A percentile compares a stretch with the other conserved stretches of the same genome.
Conservation (phyloP, 2,113 vertebrate species). For the Oriolus oriolus region DNA sequence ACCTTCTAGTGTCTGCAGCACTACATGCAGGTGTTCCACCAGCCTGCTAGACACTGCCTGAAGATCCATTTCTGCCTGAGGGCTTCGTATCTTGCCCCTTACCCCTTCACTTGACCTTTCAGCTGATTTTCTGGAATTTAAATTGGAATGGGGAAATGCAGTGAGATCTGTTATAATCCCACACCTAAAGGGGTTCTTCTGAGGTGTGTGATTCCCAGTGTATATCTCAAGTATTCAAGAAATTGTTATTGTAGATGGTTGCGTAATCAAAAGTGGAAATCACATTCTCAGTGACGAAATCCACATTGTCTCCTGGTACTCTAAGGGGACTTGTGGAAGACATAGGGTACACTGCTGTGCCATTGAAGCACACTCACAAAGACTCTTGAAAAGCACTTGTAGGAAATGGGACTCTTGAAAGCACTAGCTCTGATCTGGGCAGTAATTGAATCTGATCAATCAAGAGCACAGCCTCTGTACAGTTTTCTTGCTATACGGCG, state of each 20-base stretch:
- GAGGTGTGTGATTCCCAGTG: background rate
- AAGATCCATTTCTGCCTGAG: background rate
- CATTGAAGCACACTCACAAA: background rate
- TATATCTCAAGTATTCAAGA: background rate
- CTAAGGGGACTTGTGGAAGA: background rate
- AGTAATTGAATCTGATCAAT: background rate
- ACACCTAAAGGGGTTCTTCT: background rate
- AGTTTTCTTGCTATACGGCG: background rate
- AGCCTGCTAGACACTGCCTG: background rate
- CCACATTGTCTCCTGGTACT: background rate
- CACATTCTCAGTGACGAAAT: background rate
- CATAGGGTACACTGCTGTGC: background rate
- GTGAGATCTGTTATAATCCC: background rate
- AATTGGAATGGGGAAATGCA: background rate
- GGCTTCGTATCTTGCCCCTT: background rate
- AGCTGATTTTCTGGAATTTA: background rate
- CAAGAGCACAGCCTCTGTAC: background rate
- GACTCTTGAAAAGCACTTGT: background rate
- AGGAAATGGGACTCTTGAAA: background rate
- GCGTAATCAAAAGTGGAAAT: background rate
- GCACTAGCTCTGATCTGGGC: background rate
- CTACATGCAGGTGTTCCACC: background rate
- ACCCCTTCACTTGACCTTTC: background rate
- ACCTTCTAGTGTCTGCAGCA: background rate
- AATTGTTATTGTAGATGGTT: background rate